Percentiles rank a stretch among this genome's conserved stretches.
These are phyloP conservation scores for Cactoblastis cactorum DNA, from an alignment of 2,888 invertebrate genomes.

Conservation along the genomic window DNA sequence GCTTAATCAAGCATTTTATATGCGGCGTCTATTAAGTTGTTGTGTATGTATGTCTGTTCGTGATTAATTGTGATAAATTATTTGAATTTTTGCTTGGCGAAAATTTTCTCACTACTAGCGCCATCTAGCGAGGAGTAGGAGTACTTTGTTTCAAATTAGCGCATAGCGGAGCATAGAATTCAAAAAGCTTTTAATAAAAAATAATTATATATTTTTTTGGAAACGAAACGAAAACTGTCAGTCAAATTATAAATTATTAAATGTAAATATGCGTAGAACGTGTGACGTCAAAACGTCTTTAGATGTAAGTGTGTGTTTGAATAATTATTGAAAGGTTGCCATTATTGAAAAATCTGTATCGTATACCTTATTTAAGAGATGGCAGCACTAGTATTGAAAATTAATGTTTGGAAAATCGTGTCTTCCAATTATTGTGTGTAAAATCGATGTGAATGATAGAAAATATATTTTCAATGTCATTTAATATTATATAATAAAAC, in stretches of 20 bases:
- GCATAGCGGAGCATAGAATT: conserved; percentile 21
- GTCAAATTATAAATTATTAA: conserved; percentile 61
- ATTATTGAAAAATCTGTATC: background rate
- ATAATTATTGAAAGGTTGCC: background rate
- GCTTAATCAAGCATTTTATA: background rate
- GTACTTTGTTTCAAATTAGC: conserved; percentile 16
- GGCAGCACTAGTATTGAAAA: conserved; percentile 16
- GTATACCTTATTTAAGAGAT: background rate
- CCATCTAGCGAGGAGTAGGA: conserved; percentile 37
- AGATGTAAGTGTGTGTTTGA: conserved; percentile 2
- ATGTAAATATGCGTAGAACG: conserved; percentile 53
- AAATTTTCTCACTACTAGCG: conserved; percentile 20
- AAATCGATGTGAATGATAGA: conserved; percentile 19
- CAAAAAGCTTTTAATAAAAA: conserved; percentile 9
- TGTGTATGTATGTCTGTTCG: conserved; percentile 17
- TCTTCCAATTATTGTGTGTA: conserved; percentile 35
- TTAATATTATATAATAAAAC: conserved; percentile 8
- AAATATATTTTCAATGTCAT: conserved; percentile 73
- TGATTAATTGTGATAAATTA: conserved; percentile 8
- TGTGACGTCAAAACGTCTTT: background rate
- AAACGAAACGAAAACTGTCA: conserved; percentile 40
- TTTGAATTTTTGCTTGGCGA: conserved; percentile 3
- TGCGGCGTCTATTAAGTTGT: conserved; percentile 13
- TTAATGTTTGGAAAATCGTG: conserved; percentile 24
- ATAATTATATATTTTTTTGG: conserved; percentile 19